These are phyloP conservation scores for Boloria euphrosyne DNA, from an alignment of 2,888 invertebrate species.

Conservation along the genomic window DNA sequence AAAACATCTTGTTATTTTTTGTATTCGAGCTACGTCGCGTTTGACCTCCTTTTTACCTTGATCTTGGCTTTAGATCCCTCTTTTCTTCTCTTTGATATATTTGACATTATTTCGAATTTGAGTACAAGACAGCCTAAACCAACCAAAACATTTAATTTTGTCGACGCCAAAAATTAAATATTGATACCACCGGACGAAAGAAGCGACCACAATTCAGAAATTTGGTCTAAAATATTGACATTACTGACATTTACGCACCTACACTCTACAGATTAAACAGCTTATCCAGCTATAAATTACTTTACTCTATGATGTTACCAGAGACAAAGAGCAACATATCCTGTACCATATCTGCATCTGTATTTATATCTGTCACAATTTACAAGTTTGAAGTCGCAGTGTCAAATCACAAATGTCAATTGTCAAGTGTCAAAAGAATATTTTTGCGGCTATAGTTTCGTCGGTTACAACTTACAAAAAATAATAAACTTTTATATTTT, in stretches of 20 bases:
- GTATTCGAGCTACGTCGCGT: slow-evolving; percentile 23
- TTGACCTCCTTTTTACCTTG: slow-evolving; percentile 69
- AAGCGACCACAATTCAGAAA: slow-evolving; percentile 6
- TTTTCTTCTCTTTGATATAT: slow-evolving; percentile 78
- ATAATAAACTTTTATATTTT: slow-evolving; percentile 2
- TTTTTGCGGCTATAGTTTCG: slow-evolving; percentile 13
- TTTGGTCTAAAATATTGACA: slow-evolving; percentile 8
- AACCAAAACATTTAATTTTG: slow-evolving; percentile 10
- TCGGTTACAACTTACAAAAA: slow-evolving; percentile 15
- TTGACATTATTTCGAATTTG: slow-evolving; percentile 65
- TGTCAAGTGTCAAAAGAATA: slow-evolving; percentile 19
- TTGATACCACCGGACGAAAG: neutral
- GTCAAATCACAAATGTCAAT: no score
- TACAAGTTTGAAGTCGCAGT: no score
- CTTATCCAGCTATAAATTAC: no score
- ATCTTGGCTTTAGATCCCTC: slow-evolving; percentile 77
- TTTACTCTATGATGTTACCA: no score
- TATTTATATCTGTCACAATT: no score
- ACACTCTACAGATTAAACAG: no score
- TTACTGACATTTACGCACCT: neutral
- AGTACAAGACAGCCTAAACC: neutral
- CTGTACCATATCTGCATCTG: no score
- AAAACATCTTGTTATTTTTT: slow-evolving; percentile 7
- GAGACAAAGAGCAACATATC: no score
- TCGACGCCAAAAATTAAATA: slow-evolving; percentile 1